Evolutionary conservation across 2,113 vertebrate species (phyloP).

Genomic region (Natator depressus): DNA sequence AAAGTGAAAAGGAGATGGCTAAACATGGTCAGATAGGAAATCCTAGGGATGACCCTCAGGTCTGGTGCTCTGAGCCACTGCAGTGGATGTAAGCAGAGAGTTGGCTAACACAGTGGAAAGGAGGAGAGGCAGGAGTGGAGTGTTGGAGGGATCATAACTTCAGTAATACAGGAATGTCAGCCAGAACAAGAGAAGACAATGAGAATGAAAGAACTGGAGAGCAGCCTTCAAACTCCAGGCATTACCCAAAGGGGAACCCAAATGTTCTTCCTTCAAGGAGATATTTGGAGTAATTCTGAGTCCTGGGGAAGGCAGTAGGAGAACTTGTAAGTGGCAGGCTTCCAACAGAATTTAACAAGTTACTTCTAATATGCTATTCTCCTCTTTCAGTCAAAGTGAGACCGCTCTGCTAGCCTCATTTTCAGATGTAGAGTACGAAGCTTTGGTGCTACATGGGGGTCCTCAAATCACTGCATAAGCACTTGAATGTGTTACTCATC

Average conservation of each 20-base stretch:
- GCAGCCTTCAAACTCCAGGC: neutral
- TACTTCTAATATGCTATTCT: neutral
- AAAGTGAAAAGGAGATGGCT: neutral
- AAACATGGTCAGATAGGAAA: neutral
- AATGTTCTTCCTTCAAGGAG: no score
- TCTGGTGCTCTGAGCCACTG: neutral
- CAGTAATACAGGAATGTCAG: neutral
- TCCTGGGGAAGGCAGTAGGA: neutral
- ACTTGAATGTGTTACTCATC: neutral
- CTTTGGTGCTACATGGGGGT: neutral
- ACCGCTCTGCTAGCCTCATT: neutral
- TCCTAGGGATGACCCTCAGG: neutral
- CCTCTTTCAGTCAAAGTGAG: neutral
- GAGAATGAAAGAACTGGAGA: neutral
- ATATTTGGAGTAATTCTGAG: neutral
- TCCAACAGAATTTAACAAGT: neutral
- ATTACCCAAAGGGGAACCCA: neutral
- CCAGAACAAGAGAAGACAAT: neutral
- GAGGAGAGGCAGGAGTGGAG: neutral
- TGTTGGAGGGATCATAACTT: neutral
- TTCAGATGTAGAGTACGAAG: neutral
- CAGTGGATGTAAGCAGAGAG: neutral
- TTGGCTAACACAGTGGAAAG: neutral
- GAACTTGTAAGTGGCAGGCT: neutral
- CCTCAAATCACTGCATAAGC: neutral